Percentiles rank a stretch among this genome's conserved stretches.
phyloP scores from a whole-genome alignment of 1,140 invertebrate species.

The Augochlora pura region DNA sequence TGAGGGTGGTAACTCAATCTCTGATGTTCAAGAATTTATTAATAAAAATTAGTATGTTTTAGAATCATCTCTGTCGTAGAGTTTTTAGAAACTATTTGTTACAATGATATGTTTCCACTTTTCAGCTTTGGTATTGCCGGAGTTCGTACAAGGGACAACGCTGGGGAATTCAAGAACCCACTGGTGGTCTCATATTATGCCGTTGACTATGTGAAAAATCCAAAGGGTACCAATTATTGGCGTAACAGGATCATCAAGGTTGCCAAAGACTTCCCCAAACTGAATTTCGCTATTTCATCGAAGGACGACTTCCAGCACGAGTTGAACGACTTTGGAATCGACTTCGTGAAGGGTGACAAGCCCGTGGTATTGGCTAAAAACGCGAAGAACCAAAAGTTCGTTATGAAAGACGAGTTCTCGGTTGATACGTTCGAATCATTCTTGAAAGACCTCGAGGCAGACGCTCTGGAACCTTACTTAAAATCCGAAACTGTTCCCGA shows the following conservation, averaged over 20 bases:
- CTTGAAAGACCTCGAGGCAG: conserved; percentile 91
- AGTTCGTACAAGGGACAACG: conserved; percentile 91
- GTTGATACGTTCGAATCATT: conserved; percentile 94
- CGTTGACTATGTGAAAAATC: conserved; percentile 98
- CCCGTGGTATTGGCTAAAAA: conserved; percentile 93
- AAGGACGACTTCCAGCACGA: conserved; percentile 97
- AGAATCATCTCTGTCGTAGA: not conserved
- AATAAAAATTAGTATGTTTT: conserved; percentile 90
- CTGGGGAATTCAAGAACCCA: conserved; percentile 93
- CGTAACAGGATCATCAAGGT: conserved; percentile 98
- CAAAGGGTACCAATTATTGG: conserved; percentile 99
- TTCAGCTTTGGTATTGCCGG: conserved; percentile 94
- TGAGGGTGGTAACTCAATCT: conserved; percentile 85
- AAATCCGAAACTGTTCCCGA: conserved; percentile 98
- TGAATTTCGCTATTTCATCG: conserved; percentile 94
- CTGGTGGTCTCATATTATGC: conserved; percentile 95
- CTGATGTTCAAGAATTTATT: conserved; percentile 90
- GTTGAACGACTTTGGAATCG: conserved; percentile 95
- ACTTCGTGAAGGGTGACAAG: conserved; percentile 93
- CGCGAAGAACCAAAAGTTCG: conserved; percentile 92
- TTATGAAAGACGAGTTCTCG: conserved; percentile 95
- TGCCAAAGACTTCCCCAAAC: conserved; percentile 90
- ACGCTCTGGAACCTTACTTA: conserved; percentile 93
- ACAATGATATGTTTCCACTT: conserved; percentile 46
- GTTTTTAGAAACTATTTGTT: not conserved